phyloP scores from a whole-genome alignment of 2,888 invertebrate genomes.

The Apotomis capreana region DNA sequence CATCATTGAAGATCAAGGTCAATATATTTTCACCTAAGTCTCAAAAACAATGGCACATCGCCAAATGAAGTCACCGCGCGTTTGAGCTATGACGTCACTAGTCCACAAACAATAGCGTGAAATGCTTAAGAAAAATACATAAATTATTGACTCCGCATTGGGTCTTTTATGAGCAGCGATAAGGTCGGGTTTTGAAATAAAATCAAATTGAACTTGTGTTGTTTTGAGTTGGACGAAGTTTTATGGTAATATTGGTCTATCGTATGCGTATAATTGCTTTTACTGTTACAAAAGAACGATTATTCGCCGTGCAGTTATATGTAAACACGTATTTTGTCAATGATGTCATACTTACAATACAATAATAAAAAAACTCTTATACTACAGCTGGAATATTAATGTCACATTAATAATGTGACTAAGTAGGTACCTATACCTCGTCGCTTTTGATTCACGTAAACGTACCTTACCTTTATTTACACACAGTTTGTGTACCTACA shows the following conservation, averaged over 20 bases:
- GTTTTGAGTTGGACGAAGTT: not conserved
- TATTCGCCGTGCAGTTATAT: slow-evolving; percentile 25
- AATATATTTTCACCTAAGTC: slow-evolving; percentile 27
- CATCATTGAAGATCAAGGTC: slow-evolving; percentile 37
- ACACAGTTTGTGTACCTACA: too few relatives aligned
- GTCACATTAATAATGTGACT: too few relatives aligned
- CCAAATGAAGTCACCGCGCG: slow-evolving; percentile 46
- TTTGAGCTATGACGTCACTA: slow-evolving; percentile 35
- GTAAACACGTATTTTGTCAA: slow-evolving; percentile 18
- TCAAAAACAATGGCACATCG: slow-evolving; percentile 49
- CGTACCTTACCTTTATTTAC: too few relatives aligned
- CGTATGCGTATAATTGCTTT: slow-evolving; percentile 26
- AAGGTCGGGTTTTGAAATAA: not conserved
- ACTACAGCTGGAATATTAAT: too few relatives aligned
- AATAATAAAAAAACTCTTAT: too few relatives aligned
- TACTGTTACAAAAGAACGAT: slow-evolving; percentile 28
- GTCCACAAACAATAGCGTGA: slow-evolving; percentile 1
- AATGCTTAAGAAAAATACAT: not conserved
- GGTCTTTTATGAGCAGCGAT: not conserved
- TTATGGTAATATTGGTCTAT: slow-evolving; percentile 23
- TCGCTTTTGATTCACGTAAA: too few relatives aligned
- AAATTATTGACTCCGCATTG: not conserved
- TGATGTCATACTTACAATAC: slow-evolving; percentile 11
- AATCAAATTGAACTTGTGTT: not conserved
- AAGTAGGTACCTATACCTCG: too few relatives aligned